Percentiles rank a stretch among this genome's conserved stretches.
Conservation (phyloP, 1,140 invertebrate genomes). For the Philaenus spumarius region DNA sequence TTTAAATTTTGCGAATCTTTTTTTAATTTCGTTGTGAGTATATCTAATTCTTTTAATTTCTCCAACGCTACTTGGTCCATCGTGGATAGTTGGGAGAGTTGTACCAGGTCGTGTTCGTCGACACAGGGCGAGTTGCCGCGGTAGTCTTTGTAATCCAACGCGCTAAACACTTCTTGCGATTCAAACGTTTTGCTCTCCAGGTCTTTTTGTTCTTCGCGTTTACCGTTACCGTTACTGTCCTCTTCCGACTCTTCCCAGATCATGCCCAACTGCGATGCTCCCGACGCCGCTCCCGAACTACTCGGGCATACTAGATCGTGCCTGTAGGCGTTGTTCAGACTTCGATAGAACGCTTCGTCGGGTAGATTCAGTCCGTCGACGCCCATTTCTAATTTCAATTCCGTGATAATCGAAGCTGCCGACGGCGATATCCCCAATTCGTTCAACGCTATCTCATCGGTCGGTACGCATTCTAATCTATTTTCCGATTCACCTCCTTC, state of each 20-base stretch:
- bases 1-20: conserved; percentile 71
- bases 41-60: conserved; percentile 70
- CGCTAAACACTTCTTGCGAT: conserved; percentile 61
- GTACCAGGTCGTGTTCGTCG: conserved; percentile 68
- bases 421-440: conserved; percentile 29
- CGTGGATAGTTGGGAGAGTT: conserved; percentile 62
- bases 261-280: conserved; percentile 63
- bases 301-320: conserved; percentile 60
- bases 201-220: conserved; percentile 35
- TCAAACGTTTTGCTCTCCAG: conserved; percentile 41
- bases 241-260: conserved; percentile 65
- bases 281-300: conserved; percentile 43
- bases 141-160: conserved; percentile 73
- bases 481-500: conserved; percentile 34
- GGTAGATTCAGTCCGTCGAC: conserved; percentile 51
- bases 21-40: conserved; percentile 63
- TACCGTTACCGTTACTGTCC: conserved; percentile 39
- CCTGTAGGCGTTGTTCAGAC: conserved; percentile 77
- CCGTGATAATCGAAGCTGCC: conserved; percentile 41
- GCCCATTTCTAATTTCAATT: conserved; percentile 42
- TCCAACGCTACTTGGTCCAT: conserved; percentile 68
- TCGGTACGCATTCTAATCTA: conserved; percentile 22
- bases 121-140: conserved; percentile 63
- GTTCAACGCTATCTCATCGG: background rate
- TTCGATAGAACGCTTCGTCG: conserved; percentile 83